These are phyloP conservation scores for Spodoptera frugiperda DNA, from an alignment of 1,140 invertebrate species.

Conservation along the genomic window DNA sequence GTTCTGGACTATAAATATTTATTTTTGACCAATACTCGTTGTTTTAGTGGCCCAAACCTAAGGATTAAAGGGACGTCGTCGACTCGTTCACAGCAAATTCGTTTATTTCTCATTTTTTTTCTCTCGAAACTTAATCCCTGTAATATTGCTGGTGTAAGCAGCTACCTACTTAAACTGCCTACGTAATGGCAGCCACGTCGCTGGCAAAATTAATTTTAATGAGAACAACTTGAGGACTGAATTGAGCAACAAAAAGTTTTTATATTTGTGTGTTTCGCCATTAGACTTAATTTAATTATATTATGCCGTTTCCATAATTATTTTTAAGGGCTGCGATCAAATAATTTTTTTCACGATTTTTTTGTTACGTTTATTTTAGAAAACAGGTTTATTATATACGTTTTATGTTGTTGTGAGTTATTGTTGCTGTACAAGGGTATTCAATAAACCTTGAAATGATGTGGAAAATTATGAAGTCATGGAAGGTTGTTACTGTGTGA, in stretches of 20 bases:
- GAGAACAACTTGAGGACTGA: conserved; percentile 21
- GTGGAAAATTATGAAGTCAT: too few relatives aligned
- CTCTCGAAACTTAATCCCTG: conserved; percentile 50
- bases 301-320: not conserved
- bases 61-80: conserved; percentile 44
- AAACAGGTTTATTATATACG: not conserved
- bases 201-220: conserved; percentile 54
- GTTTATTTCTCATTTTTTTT: conserved; percentile 50
- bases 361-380: not conserved
- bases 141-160: conserved; percentile 45
- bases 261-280: conserved; percentile 31
- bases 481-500: too few relatives aligned
- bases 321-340: conserved; percentile 14
- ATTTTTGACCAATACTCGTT: not conserved
- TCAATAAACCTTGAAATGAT: too few relatives aligned
- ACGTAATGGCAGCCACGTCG: conserved; percentile 37
- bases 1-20: not conserved
- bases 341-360: conserved; percentile 15
- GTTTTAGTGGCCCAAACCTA: conserved; percentile 25
- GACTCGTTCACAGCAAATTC: conserved; percentile 47
- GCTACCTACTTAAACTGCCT: conserved; percentile 35
- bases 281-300: conserved; percentile 32
- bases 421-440: too few relatives aligned
- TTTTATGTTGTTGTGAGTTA: not conserved
- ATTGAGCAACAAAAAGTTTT: conserved; percentile 39